Percentiles rank a stretch among this genome's conserved stretches.
Evolutionary conservation across 2,113 vertebrate species (phyloP).

Genomic region (Myxocyprinus asiaticus): DNA sequence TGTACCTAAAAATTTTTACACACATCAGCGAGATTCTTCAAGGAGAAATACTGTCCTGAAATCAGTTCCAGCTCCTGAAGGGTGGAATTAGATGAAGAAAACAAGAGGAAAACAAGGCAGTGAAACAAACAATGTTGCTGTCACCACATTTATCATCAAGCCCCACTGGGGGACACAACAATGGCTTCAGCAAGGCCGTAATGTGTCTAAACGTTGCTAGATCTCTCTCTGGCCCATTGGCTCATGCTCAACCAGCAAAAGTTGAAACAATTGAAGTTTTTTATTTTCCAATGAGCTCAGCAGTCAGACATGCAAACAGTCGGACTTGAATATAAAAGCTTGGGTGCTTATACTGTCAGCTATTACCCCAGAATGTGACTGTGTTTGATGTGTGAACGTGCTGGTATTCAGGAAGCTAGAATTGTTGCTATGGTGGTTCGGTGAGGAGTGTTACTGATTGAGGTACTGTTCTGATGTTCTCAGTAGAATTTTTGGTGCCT

Average conservation of each 20-base stretch:
- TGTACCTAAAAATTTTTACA: too few relatives aligned
- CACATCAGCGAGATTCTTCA: too few relatives aligned
- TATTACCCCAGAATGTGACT: too few relatives aligned
- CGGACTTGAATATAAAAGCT: conserved; percentile 48
- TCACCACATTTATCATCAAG: conserved; percentile 63
- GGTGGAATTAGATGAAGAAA: background rate
- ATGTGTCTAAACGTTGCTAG: conserved; percentile 68
- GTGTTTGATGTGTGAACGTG: background rate
- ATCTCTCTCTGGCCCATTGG: conserved; percentile 71
- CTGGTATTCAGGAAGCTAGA: conserved; percentile 12
- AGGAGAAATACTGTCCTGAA: background rate
- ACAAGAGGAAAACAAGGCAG: background rate
- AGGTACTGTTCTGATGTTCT: too few relatives aligned
- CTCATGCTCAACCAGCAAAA: conserved; percentile 65
- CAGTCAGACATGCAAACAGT: conserved; percentile 53
- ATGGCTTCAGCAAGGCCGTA: conserved; percentile 61
- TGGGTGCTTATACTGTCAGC: background rate
- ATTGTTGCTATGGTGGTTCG: too few relatives aligned
- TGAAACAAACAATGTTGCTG: conserved; percentile 61
- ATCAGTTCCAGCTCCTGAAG: conserved; percentile 30
- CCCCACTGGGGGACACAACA: conserved; percentile 63
- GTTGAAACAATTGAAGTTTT: conserved; percentile 63
- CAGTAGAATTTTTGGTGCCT: too few relatives aligned
- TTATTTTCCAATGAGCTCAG: conserved; percentile 65
- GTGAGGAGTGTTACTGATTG: too few relatives aligned